Conservation (phyloP, 2,888 invertebrate genomes). For the Altica lythri region DNA sequence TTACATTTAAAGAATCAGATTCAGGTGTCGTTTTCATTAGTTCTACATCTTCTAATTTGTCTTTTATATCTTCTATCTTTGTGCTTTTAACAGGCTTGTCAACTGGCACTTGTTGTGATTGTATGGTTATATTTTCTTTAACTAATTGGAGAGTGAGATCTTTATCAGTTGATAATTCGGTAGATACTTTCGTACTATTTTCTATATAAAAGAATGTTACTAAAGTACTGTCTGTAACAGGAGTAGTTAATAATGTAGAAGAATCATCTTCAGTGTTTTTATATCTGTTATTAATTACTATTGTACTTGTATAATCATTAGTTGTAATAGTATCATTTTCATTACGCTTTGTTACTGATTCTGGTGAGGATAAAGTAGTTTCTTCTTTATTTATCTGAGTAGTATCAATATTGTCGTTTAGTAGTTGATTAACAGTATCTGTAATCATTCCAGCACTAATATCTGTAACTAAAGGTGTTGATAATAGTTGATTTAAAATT, state of each 20-base stretch:
- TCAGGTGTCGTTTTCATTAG: constrained; percentile 8
- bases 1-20: constrained; percentile 2
- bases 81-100: constrained; percentile 22
- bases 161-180: constrained; percentile 10
- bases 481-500: constrained; percentile 14
- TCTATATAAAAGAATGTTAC: constrained; percentile 23
- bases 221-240: neutral
- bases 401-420: neutral
- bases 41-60: constrained; percentile 4
- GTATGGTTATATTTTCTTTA: constrained; percentile 8
- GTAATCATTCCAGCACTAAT: neutral
- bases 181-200: constrained; percentile 16
- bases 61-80: constrained; percentile 21
- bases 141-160: neutral
- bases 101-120: neutral
- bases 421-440: constrained; percentile 2
- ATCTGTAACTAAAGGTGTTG: constrained; percentile 6
- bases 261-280: neutral
- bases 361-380: neutral
- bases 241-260: constrained; percentile 12
- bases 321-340: neutral
- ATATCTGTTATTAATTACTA: neutral
- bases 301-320: too few species aligned
- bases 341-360: neutral
- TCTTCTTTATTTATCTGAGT: neutral